Conservation (phyloP, 1,140 invertebrate genomes). For the Sycobia sp. region DNA sequence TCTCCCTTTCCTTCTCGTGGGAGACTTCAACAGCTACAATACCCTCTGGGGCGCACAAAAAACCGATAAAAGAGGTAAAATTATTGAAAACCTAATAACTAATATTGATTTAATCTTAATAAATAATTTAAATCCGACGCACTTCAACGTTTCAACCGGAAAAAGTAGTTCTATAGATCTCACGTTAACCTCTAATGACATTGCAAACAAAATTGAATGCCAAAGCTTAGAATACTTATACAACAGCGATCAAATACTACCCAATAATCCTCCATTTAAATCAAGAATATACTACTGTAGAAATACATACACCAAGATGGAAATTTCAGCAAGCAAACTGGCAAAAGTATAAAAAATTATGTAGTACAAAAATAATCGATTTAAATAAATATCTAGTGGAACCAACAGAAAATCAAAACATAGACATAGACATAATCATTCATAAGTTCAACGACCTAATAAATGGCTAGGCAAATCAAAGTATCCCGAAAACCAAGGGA, state of each 20-base stretch:
- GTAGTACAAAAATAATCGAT: not conserved
- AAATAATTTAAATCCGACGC: slow-evolving; percentile 39
- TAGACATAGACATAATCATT: not conserved
- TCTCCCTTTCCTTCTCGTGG: slow-evolving; percentile 42
- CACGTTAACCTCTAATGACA: slow-evolving; percentile 39
- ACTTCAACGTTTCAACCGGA: slow-evolving; percentile 39
- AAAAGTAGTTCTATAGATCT: slow-evolving; percentile 41
- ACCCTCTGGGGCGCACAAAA: slow-evolving; percentile 44
- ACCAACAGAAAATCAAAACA: not conserved
- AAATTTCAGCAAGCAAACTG: not conserved
- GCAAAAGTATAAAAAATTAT: not conserved
- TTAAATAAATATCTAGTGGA: not conserved
- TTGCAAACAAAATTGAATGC: slow-evolving; percentile 41
- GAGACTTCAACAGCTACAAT: slow-evolving; percentile 50
- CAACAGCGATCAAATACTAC: slow-evolving; percentile 45
- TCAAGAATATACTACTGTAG: not conserved
- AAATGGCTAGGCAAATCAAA: not conserved
- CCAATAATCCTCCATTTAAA: slow-evolving; percentile 40
- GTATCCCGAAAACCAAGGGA: slow-evolving; percentile 1
- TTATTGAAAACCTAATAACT: slow-evolving; percentile 34
- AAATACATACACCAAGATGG: not conserved
- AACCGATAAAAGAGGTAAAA: slow-evolving; percentile 41
- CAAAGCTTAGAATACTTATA: slow-evolving; percentile 38
- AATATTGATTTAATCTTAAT: slow-evolving; percentile 34
- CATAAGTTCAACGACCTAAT: not conserved